phyloP scores from a whole-genome alignment of 2,888 invertebrate species.

The Ecliptopera silaceata region DNA sequence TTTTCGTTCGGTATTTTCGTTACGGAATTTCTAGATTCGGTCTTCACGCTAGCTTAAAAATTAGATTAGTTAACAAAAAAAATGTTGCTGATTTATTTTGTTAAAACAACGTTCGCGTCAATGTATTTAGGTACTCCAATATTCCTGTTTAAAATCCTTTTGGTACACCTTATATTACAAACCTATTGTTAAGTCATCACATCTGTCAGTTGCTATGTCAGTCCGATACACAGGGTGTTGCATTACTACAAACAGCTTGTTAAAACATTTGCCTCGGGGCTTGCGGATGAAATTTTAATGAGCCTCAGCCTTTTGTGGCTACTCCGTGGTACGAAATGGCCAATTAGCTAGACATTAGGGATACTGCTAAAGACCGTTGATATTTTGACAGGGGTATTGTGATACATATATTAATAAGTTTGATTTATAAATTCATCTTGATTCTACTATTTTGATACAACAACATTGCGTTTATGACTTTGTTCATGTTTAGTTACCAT shows the following conservation, averaged over 20 bases:
- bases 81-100: too few relatives aligned
- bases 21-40: too few relatives aligned
- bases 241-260: constrained; percentile 60
- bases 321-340: constrained; percentile 47
- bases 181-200: constrained; percentile 13
- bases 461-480: too few relatives aligned
- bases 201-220: constrained; percentile 5
- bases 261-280: constrained; percentile 53
- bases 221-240: constrained; percentile 53
- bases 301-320: constrained; percentile 57
- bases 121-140: too few relatives aligned
- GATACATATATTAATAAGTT: neutral
- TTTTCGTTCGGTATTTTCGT: too few relatives aligned
- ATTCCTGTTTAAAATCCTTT: too few relatives aligned
- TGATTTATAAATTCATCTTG: too few relatives aligned
- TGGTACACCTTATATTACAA: neutral
- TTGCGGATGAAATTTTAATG: constrained; percentile 69
- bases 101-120: too few relatives aligned
- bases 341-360: constrained; percentile 55
- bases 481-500: too few relatives aligned
- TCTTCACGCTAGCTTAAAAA: too few relatives aligned
- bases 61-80: too few relatives aligned
- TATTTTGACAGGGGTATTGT: constrained; percentile 20
- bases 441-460: too few relatives aligned
- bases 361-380: constrained; percentile 17